Evolutionary conservation across 2,113 vertebrate species (phyloP), one percentile per base, ranked within the genome.

Genomic region (Furnarius figulus): DNA sequence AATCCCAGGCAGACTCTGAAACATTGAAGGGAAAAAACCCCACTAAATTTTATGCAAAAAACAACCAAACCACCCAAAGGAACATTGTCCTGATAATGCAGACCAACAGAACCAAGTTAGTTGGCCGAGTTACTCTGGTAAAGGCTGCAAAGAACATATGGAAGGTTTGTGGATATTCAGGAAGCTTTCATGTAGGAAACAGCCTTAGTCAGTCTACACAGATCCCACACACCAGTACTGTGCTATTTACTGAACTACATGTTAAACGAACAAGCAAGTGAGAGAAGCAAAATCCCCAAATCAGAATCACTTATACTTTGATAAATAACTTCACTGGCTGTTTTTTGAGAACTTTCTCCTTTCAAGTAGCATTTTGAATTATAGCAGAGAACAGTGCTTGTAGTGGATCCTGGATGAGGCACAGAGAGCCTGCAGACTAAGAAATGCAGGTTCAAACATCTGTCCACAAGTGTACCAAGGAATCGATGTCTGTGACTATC

Each of bases 161-260:
- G 59, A 22, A 68, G 56, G 16, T 42, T 23, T 56, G 27, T 4
- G 5, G 55, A 40, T 30, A 21, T 21, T 82, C 79, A 55, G 44
- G 39, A 58, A 67, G 37, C 17, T 77, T 46, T n/a, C n/a, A 20
- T 33, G 25, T 0, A 63, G 30, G 25, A 42, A 63, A 62, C 1
- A 7, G 42, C 30, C 73, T 46, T 39, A 30, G n/a, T 5, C 24
- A 74, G 30, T 27, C 58, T 3, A 4, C 23, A 6, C 1, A 63
- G 21, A 47, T 1, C 37, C 19, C 39, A 25, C 3, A 2, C 37
- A n/a, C 31, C 31, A 62, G 3, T 0, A 3, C 35, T 19, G 42
- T 49, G 42, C 59, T 63, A 8, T 8, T 50, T 3, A 33, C 15
- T 19, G n/a, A 77, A 20, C 6, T 56, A 31, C n/a, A 24, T 0